Base-by-base conservation (phyloP, 2,113 vertebrate species). In the Seriola aureovittata region DNA sequence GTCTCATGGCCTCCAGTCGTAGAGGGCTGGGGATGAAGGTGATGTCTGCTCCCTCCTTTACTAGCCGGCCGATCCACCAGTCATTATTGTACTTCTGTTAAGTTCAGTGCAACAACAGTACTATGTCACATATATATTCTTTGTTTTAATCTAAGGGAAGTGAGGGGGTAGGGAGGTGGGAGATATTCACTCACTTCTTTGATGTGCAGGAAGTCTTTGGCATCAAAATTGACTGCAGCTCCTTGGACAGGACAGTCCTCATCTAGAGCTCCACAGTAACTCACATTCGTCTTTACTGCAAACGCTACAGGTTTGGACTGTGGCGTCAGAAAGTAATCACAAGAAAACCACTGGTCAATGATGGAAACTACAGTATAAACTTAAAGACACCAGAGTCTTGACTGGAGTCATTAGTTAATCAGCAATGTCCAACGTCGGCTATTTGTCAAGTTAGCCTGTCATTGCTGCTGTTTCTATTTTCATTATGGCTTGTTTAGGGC, bases 141-240 rank as follows among this genome's bases (percentile, higher is more conserved):
- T 7, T n/a, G 6, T 71, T 81, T 66, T 21, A 55, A 68, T 29
- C 19, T 29, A 42, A 64, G 10, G n/a, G 2, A 50, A 7, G 11
- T 3, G 9, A 13, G 44, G 44, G 13, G 2, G 1, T 11, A 8
- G 44, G 38, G 38, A 8, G 29, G 29, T 29, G 2, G 29, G 29
- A 29, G 29, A 29, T 29, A 29, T 29, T 29, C 29, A 29, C 29
- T 29, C 29, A 98, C 98, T 97, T 99, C 98, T 95, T 98, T 99
- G 95, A 98, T 98, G 94, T 99, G 98, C 93, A 99, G 96, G 95
- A 99, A 99, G 93, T 99, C 98, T 97, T 98, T 99, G 97, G 97
- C 96, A 96, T 99, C 98, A 8, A 99, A 99, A 92, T 98, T 98
- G 94, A 99, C 97, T 91, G 97, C 98, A 71, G 96, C 96, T 94